Evolutionary conservation across 64 coral and sea anemone species (phyloP), one percentile per base, ranked within the genome.

Genomic region (Stylophora pistillata): DNA sequence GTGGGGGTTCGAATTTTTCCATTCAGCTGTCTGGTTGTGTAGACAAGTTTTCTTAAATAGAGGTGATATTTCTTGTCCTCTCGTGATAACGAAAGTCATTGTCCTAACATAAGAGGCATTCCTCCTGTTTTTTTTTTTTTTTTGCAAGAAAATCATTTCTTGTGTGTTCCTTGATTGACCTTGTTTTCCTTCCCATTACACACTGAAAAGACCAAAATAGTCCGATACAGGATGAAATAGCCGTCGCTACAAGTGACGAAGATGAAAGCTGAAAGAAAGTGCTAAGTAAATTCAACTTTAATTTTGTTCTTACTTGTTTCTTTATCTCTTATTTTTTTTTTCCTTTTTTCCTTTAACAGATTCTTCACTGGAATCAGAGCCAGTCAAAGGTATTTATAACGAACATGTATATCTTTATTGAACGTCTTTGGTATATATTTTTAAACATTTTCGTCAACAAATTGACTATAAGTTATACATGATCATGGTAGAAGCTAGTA

Each of bases 391-490:
- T 82, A 84, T 84, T 84, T 47, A 69, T 30, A 14, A 25, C 27
- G 20, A 29, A 25, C 11, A 12, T 54, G 37, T n/a, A n/a, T n/a
- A n/a, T 63, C 27, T 60, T 41, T 84, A 34, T 84, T 69, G 52
- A 53, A 13, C 52, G 16, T 25, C 13, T 69, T 12, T 69, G 37
- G 23, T 84, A 5, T 53, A 47, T 10, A 41, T 78, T 55, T 70
- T 47, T 53, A 68, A 33, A 13, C 5, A 57, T 83, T 62, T 66
- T 65, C 69, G 80, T 69, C 53, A 84, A 82, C 79, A 82, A 82
- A 82, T 30, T 65, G n/a, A 9, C 26, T 69, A 69, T 84, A 54
- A 84, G 60, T 84, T 65, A 84, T 69, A 52, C 53, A 84, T 84
- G 80, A 69, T 69, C 80, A 68, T 23, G 34, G 21, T 81, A n/a